These are phyloP conservation scores for Euura saliciscinereae DNA, from an alignment of 1,140 invertebrate species.

Conservation along the genomic window DNA sequence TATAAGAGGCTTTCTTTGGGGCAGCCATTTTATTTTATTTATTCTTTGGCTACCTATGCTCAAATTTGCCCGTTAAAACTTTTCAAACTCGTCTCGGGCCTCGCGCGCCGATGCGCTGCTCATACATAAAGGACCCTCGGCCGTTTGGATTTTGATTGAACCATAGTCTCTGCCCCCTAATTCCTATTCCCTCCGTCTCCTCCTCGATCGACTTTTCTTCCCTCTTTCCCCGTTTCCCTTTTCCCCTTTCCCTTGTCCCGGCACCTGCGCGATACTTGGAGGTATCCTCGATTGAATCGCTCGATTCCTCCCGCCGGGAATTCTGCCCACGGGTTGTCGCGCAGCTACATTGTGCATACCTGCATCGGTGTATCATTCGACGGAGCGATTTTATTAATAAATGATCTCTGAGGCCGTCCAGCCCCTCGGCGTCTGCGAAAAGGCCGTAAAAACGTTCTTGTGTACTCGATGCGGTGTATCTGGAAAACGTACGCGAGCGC, in stretches of 20 bases:
- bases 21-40: constrained; percentile 1
- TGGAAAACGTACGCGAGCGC: not conserved
- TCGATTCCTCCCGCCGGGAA: not conserved
- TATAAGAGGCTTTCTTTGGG: not conserved
- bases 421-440: not conserved
- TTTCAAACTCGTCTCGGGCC: not conserved
- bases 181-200: too few species aligned
- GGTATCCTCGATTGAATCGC: not conserved
- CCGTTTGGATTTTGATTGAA: not conserved
- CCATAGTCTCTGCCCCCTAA: too few species aligned
- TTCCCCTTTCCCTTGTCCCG: not conserved
- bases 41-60: constrained; percentile 1
- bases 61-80: not conserved
- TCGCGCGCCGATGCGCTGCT: not conserved
- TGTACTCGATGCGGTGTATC: not conserved
- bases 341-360: too few species aligned
- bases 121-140: not conserved
- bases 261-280: too few species aligned
- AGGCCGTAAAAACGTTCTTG: not conserved
- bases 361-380: not conserved
- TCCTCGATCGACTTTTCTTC: not conserved
- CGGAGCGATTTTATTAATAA: not conserved
- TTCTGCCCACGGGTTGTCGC: not conserved
- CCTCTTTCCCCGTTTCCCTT: not conserved
- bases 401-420: not conserved